A percentile compares a stretch with the other conserved stretches of the same genome.
phyloP scores from a whole-genome alignment of 2,888 invertebrate genomes.

The Scrobipalpa costella region DNA sequence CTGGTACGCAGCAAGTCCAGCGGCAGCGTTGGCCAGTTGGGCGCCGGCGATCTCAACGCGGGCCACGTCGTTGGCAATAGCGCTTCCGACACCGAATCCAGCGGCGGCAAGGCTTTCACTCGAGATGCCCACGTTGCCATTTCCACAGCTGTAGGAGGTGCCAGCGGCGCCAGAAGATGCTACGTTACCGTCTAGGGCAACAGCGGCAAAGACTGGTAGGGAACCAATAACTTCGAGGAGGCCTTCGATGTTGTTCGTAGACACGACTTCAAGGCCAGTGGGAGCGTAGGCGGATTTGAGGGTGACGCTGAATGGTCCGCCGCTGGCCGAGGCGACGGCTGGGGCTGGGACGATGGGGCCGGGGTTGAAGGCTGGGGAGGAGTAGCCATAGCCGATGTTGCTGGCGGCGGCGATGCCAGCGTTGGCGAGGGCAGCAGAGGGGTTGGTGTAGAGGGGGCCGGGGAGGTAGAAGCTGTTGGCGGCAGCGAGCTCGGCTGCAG shows the following conservation, averaged over 20 bases:
- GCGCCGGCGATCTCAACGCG: too few species aligned
- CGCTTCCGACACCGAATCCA: conserved; percentile 17
- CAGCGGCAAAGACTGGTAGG: too few species aligned
- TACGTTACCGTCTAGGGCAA: too few species aligned
- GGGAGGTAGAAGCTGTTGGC: too few species aligned
- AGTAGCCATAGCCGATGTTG: conserved; percentile 26
- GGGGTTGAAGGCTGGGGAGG: conserved; percentile 11
- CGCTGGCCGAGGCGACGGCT: conserved; percentile 33
- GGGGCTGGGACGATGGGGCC: too few species aligned
- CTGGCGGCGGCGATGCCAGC: conserved; percentile 14
- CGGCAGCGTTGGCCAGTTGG: too few species aligned
- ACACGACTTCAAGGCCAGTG: conserved; percentile 40
- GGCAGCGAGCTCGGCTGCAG: not conserved
- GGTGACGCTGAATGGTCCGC: conserved; percentile 37
- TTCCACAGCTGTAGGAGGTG: too few species aligned
- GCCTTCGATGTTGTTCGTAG: conserved; percentile 48
- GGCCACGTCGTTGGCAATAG: not conserved
- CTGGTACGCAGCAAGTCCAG: not conserved
- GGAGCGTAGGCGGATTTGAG: conserved; percentile 41
- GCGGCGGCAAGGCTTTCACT: conserved; percentile 19
- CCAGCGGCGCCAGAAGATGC: too few species aligned
- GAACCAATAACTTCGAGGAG: too few species aligned
- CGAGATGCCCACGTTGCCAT: too few species aligned
- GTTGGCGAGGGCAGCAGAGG: conserved; percentile 4
- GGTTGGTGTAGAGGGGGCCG: too few species aligned